These are phyloP conservation scores for Pseudanteris insignis DNA, from an alignment of 2,888 invertebrate species.

Conservation along the genomic window DNA sequence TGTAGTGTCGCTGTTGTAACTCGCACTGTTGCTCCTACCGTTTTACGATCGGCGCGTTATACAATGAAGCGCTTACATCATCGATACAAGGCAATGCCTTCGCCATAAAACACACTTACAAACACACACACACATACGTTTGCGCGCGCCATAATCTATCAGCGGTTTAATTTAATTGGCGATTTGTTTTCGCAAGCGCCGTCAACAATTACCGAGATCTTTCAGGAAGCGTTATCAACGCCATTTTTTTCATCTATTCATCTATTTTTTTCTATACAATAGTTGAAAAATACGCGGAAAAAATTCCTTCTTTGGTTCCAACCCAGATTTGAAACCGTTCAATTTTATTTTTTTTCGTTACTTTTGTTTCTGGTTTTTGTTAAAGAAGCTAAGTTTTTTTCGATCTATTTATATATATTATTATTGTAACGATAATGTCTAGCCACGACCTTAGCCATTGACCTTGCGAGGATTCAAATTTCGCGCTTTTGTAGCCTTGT, in stretches of 20 bases:
- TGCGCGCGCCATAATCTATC: conserved; percentile 54
- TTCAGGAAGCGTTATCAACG: conserved; percentile 31
- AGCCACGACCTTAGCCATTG: conserved; percentile 11
- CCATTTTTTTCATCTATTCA: conserved; percentile 16
- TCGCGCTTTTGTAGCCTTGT: not conserved
- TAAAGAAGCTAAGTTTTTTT: not conserved
- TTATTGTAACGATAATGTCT: too few species aligned
- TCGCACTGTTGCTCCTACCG: conserved; percentile 14
- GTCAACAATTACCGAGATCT: conserved; percentile 26
- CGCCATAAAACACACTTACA: conserved; percentile 42
- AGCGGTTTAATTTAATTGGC: conserved; percentile 54
- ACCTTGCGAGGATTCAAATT: conserved; percentile 5
- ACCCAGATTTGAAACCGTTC: too few species aligned
- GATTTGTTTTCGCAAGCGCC: conserved; percentile 40
- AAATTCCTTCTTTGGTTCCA: too few species aligned
- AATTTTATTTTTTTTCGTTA: not conserved
- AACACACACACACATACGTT: conserved; percentile 41
- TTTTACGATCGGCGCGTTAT: conserved; percentile 58
- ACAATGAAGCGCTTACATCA: conserved; percentile 59
- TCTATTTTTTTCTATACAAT: not conserved
- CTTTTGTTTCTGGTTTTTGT: not conserved
- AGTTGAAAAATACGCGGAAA: too few species aligned
- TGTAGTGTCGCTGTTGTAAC: conserved; percentile 16
- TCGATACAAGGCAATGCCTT: conserved; percentile 59
- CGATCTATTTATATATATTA: not conserved